Base-by-base conservation (phyloP, 2,113 vertebrate species). In the Clarias gariepinus region DNA sequence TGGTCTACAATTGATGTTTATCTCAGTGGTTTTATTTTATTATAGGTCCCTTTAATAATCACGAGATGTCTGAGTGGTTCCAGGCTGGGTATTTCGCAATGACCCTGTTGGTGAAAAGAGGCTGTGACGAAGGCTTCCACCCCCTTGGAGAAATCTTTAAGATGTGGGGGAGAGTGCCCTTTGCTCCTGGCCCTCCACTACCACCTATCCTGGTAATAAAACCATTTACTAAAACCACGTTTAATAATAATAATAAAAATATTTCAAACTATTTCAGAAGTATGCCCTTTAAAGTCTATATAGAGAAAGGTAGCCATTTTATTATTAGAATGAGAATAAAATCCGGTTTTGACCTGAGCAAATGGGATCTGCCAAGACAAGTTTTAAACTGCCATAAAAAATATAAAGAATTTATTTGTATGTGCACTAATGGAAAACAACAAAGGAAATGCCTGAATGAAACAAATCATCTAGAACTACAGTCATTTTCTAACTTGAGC, bases 81-180 rank as follows among this genome's bases (percentile, higher is more conserved):
- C 98, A 99, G 93, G 98, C 98, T 9, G 98, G 98, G 30, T 99
- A 99, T 90, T 99, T 99, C 90, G 98, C 98, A 1, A 97, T 99
- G 97, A 97, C 97, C 0, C 93, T 99, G 57, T 91, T 99, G 89
- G 97, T 99, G 86, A 99, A 98, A 92, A 96, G 98, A 95, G 98
- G 97, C 6, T 99, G 98, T 89, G 98, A 99, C n/a, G 98, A 99
- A 90, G 95, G 96, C 77, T 99, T 99, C 91, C 97, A 99, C 77
- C 95, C 97, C 0, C 95, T 99, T 86, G 97, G 98, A 81, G 98
- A 99, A 53, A 96, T 99, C 82, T 98, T 99, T 94, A 99, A 99
- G 93, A 97, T 99, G 94, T 99, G 98, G 98, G 97, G 97, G 77
- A 95, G 97, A 90, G 97, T 99, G 85, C 98, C 98, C 21, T 99